Conservation (phyloP, 2,113 vertebrate species). For the Carettochelys insculpta region DNA sequence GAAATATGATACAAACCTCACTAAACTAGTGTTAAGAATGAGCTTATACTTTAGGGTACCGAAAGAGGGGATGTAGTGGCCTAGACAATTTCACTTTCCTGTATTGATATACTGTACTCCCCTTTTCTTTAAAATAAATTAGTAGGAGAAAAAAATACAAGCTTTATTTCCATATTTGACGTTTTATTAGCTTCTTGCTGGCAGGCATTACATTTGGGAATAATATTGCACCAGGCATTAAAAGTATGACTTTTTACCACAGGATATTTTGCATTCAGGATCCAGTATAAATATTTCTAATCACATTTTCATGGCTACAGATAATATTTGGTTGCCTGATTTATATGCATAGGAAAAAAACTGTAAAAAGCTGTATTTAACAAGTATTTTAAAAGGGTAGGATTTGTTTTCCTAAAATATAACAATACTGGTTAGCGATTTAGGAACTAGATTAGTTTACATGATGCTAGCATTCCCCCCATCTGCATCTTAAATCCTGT, state of each 20-base stretch:
- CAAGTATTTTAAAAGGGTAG: conserved; percentile 75
- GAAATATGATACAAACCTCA: background rate
- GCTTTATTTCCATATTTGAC: conserved; percentile 64
- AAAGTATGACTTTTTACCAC: conserved; percentile 79
- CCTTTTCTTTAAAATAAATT: background rate
- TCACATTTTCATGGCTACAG: conserved; percentile 80
- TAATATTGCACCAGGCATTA: conserved; percentile 80
- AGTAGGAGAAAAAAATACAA: conserved; percentile 40
- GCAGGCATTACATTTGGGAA: conserved; percentile 81
- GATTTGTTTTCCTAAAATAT: conserved; percentile 72
- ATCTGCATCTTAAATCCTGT: conserved; percentile 60
- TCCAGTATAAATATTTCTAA: conserved; percentile 83
- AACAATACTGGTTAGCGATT: conserved; percentile 72
- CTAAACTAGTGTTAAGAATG: background rate
- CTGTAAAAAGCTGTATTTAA: conserved; percentile 78
- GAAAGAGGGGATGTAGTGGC: background rate
- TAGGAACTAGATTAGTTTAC: conserved; percentile 73
- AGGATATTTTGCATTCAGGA: conserved; percentile 78
- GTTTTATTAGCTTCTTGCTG: conserved; percentile 79
- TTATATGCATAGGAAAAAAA: conserved; percentile 85
- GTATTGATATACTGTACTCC: background rate
- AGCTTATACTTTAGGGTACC: background rate
- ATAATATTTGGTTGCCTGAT: conserved; percentile 83
- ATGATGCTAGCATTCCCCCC: conserved; percentile 69
- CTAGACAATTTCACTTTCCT: background rate